Percentiles rank a stretch among this genome's conserved stretches.
phyloP scores from a whole-genome alignment of 2,797 vertebrate species.

The Notoglanidium macrostoma region DNA sequence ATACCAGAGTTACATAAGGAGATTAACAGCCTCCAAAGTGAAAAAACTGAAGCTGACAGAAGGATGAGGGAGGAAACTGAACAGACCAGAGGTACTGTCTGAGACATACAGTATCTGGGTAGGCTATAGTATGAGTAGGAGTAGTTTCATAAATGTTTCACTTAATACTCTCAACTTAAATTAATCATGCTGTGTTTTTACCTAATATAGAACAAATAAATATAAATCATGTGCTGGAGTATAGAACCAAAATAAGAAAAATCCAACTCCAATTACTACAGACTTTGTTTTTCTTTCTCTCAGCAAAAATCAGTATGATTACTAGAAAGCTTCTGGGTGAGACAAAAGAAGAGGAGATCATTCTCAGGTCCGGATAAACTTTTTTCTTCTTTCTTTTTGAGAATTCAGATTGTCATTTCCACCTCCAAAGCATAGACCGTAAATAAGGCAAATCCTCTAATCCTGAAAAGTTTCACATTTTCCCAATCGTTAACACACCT shows the following conservation, averaged over 20 bases:
- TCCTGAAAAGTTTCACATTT: neutral
- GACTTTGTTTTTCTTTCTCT: constrained; percentile 36
- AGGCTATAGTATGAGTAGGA: neutral
- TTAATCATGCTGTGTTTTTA: neutral
- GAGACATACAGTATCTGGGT: neutral
- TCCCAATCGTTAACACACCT: neutral
- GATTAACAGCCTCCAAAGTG: constrained; percentile 84
- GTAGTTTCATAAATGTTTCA: neutral
- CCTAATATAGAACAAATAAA: neutral
- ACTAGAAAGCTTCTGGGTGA: constrained; percentile 84
- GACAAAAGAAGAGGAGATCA: constrained; percentile 81
- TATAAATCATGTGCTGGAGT: neutral
- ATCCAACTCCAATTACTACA: neutral
- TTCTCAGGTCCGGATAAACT: constrained; percentile 77
- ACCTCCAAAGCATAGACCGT: neutral
- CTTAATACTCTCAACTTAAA: neutral
- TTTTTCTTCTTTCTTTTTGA: neutral
- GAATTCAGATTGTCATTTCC: neutral
- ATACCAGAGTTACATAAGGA: constrained; percentile 91
- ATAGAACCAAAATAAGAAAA: neutral
- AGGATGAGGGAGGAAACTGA: constrained; percentile 82
- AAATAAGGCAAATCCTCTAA: neutral
- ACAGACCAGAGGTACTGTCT: constrained; percentile 83
- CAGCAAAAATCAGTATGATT: constrained; percentile 87
- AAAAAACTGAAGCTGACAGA: constrained; percentile 81